Evolutionary conservation across 2,888 invertebrate genomes (phyloP).

Genomic region (Drosophila testacea): DNA sequence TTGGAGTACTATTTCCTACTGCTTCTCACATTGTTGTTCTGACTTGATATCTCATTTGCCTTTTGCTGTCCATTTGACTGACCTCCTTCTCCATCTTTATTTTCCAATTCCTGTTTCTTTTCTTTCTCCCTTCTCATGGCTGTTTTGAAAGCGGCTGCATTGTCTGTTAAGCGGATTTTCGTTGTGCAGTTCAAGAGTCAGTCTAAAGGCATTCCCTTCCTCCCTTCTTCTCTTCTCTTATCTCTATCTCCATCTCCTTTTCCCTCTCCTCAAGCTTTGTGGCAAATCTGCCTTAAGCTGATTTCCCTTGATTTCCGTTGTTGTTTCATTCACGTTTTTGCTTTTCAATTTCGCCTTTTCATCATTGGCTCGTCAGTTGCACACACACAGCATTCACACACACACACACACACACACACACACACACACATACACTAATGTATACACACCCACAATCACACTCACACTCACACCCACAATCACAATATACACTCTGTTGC

Average conservation of each 20-base stretch:
- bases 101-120: not conserved
- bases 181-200: conserved; percentile 64
- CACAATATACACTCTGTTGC: not conserved
- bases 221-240: not conserved
- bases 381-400: conserved; percentile 7
- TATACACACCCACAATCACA: not conserved
- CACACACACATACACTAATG: not conserved
- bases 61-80: conserved; percentile 36
- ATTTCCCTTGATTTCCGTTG: conserved; percentile 69
- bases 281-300: conserved; percentile 59
- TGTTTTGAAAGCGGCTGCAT: conserved; percentile 19
- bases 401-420: not conserved
- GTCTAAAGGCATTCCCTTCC: conserved; percentile 1
- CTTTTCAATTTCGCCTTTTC: conserved; percentile 48
- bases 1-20: conserved; percentile 3
- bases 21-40: conserved; percentile 14
- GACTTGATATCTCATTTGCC: conserved; percentile 25
- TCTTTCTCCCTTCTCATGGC: not conserved
- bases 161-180: conserved; percentile 69
- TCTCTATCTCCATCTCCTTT: not conserved
- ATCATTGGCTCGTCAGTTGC: conserved; percentile 37
- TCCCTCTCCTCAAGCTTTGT: not conserved
- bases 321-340: conserved; percentile 27
- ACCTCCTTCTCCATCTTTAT: conserved; percentile 10
- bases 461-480: not conserved